phyloP scores from a whole-genome alignment of 2,797 vertebrate genomes.

The Lagodon rhomboides region DNA sequence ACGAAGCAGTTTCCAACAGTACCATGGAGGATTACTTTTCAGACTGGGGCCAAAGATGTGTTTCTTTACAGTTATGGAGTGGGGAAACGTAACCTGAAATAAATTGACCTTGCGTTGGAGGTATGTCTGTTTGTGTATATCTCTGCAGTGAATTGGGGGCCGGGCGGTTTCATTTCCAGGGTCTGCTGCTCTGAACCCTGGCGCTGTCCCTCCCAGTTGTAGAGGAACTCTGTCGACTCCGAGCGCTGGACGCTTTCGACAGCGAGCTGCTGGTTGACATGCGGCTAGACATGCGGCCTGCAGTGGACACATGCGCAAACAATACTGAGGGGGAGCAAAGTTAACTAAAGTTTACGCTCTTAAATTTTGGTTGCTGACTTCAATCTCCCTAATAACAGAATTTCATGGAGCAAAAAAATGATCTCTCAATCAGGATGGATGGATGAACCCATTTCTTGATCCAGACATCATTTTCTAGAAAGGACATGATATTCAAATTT shows the following conservation, averaged over 20 bases:
- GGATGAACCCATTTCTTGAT: too few species aligned
- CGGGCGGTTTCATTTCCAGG: slow-evolving; percentile 88
- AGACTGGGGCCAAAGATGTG: not conserved
- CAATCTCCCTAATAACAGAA: too few species aligned
- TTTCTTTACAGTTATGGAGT: not conserved
- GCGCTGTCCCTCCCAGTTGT: slow-evolving; percentile 45
- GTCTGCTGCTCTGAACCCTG: slow-evolving; percentile 83
- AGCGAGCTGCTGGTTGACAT: slow-evolving; percentile 77
- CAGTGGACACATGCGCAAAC: slow-evolving; percentile 5
- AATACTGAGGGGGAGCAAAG: not conserved
- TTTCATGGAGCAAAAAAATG: too few species aligned
- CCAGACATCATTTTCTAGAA: too few species aligned
- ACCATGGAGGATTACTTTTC: too few species aligned
- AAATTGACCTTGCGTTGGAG: slow-evolving; percentile 27
- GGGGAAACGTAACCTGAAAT: slow-evolving; percentile 15
- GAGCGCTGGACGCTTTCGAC: slow-evolving; percentile 75
- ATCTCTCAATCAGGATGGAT: too few species aligned
- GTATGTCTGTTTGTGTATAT: slow-evolving; percentile 24
- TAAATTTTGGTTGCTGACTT: not conserved
- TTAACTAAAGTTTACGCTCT: too few species aligned
- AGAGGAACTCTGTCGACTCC: slow-evolving; percentile 77
- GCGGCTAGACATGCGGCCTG: slow-evolving; percentile 88
- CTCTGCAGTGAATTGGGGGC: not conserved
- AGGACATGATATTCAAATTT: too few species aligned
- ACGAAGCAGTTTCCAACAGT: too few species aligned